A percentile compares a stretch with the other conserved stretches of the same genome.
Conservation (phyloP, 2,797 vertebrate genomes). For the Anguilla obscura region DNA sequence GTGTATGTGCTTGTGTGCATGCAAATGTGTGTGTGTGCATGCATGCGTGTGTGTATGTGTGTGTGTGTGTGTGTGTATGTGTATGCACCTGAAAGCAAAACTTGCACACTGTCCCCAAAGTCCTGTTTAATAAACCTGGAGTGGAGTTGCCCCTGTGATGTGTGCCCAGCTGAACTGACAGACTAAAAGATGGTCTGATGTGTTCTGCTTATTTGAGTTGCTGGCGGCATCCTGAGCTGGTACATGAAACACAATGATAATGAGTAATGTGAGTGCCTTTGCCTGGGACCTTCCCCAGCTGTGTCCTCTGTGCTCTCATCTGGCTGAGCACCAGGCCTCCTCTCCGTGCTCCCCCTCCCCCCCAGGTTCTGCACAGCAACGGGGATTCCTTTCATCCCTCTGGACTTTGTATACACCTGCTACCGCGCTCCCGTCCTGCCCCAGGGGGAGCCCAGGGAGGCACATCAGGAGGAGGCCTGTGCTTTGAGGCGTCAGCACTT, state of each 20-base stretch:
- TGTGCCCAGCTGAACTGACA: slow-evolving; percentile 36
- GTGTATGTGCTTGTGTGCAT: no score
- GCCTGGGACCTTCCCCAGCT: slow-evolving; percentile 27
- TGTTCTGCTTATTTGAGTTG: slow-evolving; percentile 36
- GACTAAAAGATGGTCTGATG: slow-evolving; percentile 39
- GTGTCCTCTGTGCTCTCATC: neutral
- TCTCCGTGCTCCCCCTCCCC: neutral
- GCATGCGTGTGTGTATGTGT: no score
- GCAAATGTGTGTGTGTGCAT: no score
- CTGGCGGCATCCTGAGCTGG: slow-evolving; percentile 17
- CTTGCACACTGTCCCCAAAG: neutral
- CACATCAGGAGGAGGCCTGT: neutral
- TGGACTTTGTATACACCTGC: slow-evolving; percentile 32
- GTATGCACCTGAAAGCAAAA: no score
- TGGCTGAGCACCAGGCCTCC: neutral
- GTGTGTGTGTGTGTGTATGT: no score
- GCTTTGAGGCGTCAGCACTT: slow-evolving; percentile 6
- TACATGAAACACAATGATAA: slow-evolving; percentile 43
- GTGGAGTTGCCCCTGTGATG: neutral
- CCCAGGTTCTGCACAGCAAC: slow-evolving; percentile 27
- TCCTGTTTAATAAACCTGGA: neutral
- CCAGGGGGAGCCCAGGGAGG: slow-evolving; percentile 20
- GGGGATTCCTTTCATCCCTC: slow-evolving; percentile 30
- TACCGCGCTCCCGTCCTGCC: neutral
- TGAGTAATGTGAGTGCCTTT: slow-evolving; percentile 21